phyloP scores from a whole-genome alignment of 1,140 invertebrate species.

The Octopus sinensis region DNA sequence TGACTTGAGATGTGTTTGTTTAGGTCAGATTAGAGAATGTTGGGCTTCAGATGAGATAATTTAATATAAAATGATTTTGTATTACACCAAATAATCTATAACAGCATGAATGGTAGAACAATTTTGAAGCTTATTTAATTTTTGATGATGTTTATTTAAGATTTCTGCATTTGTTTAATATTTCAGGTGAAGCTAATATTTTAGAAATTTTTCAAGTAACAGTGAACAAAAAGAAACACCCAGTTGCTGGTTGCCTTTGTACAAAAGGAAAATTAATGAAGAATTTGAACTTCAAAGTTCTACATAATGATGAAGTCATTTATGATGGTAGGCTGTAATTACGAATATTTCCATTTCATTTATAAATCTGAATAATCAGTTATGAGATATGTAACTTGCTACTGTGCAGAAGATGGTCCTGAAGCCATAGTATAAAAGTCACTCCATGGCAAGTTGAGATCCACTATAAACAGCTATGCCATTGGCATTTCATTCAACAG shows the following conservation, averaged over 20 bases:
- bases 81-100: neutral
- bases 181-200: slow-evolving; percentile 79
- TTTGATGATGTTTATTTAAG: neutral
- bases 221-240: slow-evolving; percentile 74
- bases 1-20: too few relatives aligned
- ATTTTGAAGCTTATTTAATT: neutral
- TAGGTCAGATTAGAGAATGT: too few relatives aligned
- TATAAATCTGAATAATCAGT: too few relatives aligned
- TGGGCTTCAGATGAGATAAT: neutral
- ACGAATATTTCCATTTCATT: too few relatives aligned
- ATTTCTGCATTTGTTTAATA: slow-evolving; percentile 13
- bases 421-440: too few relatives aligned
- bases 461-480: too few relatives aligned
- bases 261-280: slow-evolving; percentile 74
- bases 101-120: neutral
- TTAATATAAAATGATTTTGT: neutral
- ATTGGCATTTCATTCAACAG: too few relatives aligned
- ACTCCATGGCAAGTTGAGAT: too few relatives aligned
- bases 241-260: slow-evolving; percentile 85
- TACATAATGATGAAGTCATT: slow-evolving; percentile 70
- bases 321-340: slow-evolving; percentile 66
- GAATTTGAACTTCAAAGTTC: slow-evolving; percentile 67
- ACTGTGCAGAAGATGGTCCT: too few relatives aligned
- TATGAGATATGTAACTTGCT: too few relatives aligned
- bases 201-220: slow-evolving; percentile 80